phyloP scores from a whole-genome alignment of 2,888 invertebrate species.

The Standfussiana lucernea region DNA sequence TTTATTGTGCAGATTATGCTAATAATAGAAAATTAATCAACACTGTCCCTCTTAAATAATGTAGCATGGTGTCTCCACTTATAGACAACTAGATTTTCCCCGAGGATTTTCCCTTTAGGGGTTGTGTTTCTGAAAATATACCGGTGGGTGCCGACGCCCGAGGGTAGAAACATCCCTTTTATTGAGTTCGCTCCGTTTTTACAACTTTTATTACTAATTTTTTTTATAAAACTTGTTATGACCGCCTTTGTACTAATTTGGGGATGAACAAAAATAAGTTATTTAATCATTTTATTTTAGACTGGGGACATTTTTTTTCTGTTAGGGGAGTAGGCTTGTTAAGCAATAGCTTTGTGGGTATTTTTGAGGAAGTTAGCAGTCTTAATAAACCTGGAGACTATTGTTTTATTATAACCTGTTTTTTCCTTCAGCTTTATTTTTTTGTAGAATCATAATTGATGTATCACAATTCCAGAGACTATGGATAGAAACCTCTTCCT shows the following conservation, averaged over 20 bases:
- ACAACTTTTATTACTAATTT: slow-evolving; percentile 63
- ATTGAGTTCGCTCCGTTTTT: slow-evolving; percentile 64
- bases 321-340: slow-evolving; percentile 31
- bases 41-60: neutral
- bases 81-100: slow-evolving; percentile 70
- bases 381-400: slow-evolving; percentile 34
- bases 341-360: slow-evolving; percentile 29
- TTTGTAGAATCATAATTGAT: neutral
- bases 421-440: slow-evolving; percentile 9
- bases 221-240: slow-evolving; percentile 60
- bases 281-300: slow-evolving; percentile 62
- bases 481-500: neutral
- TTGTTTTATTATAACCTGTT: slow-evolving; percentile 23
- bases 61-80: slow-evolving; percentile 48
- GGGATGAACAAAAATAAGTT: slow-evolving; percentile 64
- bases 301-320: slow-evolving; percentile 20
- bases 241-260: slow-evolving; percentile 55
- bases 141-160: slow-evolving; percentile 55
- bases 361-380: slow-evolving; percentile 36
- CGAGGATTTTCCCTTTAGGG: slow-evolving; percentile 67
- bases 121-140: slow-evolving; percentile 64
- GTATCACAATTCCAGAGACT: neutral
- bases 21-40: neutral
- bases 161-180: slow-evolving; percentile 63
- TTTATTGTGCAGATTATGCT: neutral